phyloP scores from a whole-genome alignment of 2,888 invertebrate genomes.

The Spisula subtruncata region DNA sequence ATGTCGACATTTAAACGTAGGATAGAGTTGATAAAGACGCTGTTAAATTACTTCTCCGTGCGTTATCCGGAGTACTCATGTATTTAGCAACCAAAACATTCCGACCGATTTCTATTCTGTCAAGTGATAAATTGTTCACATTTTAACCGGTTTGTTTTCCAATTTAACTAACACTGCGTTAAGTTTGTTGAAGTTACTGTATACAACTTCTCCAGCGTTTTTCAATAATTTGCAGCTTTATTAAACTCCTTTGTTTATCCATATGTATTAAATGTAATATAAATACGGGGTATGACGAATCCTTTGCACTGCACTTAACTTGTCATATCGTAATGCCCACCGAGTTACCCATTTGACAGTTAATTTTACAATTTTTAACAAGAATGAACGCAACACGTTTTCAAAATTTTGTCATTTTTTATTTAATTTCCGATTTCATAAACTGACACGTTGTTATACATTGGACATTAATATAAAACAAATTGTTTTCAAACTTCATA shows the following conservation, averaged over 20 bases:
- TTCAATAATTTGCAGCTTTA: conserved; percentile 30
- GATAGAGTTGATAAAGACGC: background rate
- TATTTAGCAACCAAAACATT: conserved; percentile 52
- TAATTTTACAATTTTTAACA: background rate
- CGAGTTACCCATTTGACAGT: background rate
- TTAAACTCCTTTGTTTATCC: conserved; percentile 44
- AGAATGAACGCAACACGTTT: conserved; percentile 6
- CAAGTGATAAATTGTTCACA: conserved; percentile 50
- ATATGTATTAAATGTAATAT: background rate
- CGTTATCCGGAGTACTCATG: background rate
- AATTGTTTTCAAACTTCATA: background rate
- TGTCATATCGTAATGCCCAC: background rate
- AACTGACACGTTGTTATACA: background rate
- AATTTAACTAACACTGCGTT: conserved; percentile 14
- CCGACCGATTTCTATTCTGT: conserved; percentile 43
- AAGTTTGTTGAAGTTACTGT: conserved; percentile 28
- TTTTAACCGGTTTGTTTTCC: conserved; percentile 17
- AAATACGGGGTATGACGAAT: background rate
- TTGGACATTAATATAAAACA: background rate
- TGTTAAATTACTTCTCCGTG: conserved; percentile 14
- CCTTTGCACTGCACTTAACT: background rate
- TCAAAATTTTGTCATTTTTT: background rate
- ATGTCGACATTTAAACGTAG: background rate
- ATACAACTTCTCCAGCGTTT: conserved; percentile 13
- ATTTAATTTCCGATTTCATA: conserved; percentile 13